Conservation (phyloP, 2,113 vertebrate genomes). For the Cebus imitator region DNA sequence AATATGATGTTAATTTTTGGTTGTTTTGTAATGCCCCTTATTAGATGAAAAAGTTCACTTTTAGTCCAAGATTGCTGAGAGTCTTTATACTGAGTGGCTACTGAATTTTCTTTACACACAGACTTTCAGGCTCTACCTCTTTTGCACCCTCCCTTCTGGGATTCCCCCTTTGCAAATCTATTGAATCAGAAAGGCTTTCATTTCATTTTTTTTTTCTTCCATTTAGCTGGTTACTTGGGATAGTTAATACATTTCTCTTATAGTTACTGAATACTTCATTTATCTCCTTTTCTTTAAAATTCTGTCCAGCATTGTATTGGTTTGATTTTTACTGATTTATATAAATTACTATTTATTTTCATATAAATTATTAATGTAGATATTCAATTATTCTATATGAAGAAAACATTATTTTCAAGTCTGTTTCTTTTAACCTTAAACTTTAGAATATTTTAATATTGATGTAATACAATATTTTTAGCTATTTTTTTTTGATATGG, state of each 20-base stretch:
- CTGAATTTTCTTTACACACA: background rate
- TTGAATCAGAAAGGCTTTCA: background rate
- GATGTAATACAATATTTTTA: background rate
- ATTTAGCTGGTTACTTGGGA: background rate
- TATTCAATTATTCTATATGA: background rate
- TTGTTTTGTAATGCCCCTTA: background rate
- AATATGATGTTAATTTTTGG: background rate
- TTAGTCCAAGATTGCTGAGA: background rate
- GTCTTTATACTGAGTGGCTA: background rate
- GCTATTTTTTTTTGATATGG: no score
- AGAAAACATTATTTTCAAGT: background rate
- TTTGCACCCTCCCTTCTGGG: background rate
- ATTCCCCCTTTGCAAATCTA: background rate
- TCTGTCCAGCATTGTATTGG: background rate
- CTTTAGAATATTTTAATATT: background rate
- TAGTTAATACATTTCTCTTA: background rate
- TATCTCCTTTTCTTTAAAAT: background rate
- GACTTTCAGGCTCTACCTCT: background rate
- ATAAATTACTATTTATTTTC: background rate
- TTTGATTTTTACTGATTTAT: background rate
- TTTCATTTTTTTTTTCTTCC: constrained; percentile 19
- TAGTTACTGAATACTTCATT: background rate
- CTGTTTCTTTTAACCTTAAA: background rate
- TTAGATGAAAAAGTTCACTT: background rate
- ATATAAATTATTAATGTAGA: background rate